Percentiles rank a stretch among this genome's conserved stretches.
Evolutionary conservation across 2,888 invertebrate species (phyloP).

Genomic region (Heliothis peltigera): DNA sequence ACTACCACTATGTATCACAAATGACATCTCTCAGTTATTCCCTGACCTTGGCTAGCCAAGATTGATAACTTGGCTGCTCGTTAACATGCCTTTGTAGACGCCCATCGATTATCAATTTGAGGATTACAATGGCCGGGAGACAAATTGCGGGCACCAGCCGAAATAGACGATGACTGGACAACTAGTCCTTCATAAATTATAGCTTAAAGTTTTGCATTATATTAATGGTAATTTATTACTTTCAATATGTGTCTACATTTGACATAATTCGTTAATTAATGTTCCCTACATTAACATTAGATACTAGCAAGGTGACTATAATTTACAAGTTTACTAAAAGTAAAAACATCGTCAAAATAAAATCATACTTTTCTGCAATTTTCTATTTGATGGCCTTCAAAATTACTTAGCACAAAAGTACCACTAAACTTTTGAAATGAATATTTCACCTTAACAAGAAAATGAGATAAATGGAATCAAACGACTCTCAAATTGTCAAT

Average conservation of each 20-base stretch:
- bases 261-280: not conserved
- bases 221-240: constrained; percentile 59
- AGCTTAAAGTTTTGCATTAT: constrained; percentile 56
- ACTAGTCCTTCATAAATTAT: constrained; percentile 58
- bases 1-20: constrained; percentile 48
- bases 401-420: not conserved
- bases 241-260: not conserved
- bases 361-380: not conserved
- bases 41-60: constrained; percentile 74
- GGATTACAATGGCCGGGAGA: constrained; percentile 72
- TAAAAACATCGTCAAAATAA: not conserved
- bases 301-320: not conserved
- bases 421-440: constrained; percentile 54
- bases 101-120: constrained; percentile 82
- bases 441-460: constrained; percentile 73
- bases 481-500: constrained; percentile 81
- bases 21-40: constrained; percentile 45
- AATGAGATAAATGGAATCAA: constrained; percentile 85
- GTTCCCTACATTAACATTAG: too few species aligned
- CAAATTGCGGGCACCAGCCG: constrained; percentile 71
- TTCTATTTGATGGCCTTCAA: not conserved
- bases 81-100: constrained; percentile 75
- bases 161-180: constrained; percentile 67
- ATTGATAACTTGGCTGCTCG: constrained; percentile 77
- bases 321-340: not conserved